A percentile compares a stretch with the other conserved stretches of the same genome.
phyloP scores from a whole-genome alignment of 64 coral and sea anemone species.

The Montipora capricornis region DNA sequence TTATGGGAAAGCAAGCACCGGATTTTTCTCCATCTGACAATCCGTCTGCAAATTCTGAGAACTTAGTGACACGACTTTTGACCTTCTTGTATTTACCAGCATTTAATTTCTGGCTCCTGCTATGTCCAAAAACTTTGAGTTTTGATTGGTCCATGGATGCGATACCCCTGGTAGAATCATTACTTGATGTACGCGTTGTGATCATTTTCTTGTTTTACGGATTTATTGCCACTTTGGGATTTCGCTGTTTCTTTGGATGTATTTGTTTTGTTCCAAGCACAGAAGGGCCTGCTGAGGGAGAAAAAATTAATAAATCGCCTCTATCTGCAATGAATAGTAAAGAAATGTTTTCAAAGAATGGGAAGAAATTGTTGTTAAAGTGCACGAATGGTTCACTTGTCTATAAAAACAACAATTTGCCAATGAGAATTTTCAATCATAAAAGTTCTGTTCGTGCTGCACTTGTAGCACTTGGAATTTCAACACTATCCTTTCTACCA shows the following conservation, averaged over 20 bases:
- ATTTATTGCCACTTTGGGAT: slow-evolving; percentile 46
- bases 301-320: background rate
- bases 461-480: slow-evolving; percentile 70
- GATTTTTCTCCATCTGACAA: slow-evolving; percentile 89
- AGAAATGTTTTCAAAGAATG: background rate
- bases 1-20: slow-evolving; percentile 84
- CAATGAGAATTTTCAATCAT: background rate
- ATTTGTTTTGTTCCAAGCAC: background rate
- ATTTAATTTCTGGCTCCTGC: slow-evolving; percentile 86
- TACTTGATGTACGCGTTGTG: slow-evolving; percentile 71
- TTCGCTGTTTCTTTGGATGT: slow-evolving; percentile 50
- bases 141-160: slow-evolving; percentile 98
- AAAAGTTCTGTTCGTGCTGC: slow-evolving; percentile 36
- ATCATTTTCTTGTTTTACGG: slow-evolving; percentile 73
- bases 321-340: background rate
- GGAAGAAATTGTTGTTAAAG: background rate
- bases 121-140: slow-evolving; percentile 78
- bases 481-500: slow-evolving; percentile 76
- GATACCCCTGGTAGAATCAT: slow-evolving; percentile 78
- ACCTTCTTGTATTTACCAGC: slow-evolving; percentile 87
- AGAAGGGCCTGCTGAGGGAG: background rate
- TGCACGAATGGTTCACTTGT: background rate
- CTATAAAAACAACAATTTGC: slow-evolving; percentile 41
- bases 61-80: slow-evolving; percentile 62
- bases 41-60: slow-evolving; percentile 81